These are phyloP conservation scores for Catocala fraxini DNA, from an alignment of 2,888 invertebrate species.

Conservation along the genomic window DNA sequence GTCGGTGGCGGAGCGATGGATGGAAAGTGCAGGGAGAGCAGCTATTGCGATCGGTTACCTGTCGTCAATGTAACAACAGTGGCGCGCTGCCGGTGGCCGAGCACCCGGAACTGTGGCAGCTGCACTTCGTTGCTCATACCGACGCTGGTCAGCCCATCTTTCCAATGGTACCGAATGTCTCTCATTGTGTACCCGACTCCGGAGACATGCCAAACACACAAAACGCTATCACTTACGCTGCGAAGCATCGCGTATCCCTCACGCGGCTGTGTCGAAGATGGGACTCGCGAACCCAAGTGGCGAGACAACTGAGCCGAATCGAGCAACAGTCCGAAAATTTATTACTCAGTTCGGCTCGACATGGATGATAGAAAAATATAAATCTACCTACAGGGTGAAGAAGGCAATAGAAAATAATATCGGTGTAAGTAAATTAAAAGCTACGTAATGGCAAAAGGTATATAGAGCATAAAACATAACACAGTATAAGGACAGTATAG, in stretches of 20 bases:
- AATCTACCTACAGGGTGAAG: slow-evolving; percentile 56
- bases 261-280: slow-evolving; percentile 64
- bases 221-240: slow-evolving; percentile 88
- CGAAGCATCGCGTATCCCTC: slow-evolving; percentile 74
- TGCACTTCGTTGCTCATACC: slow-evolving; percentile 98
- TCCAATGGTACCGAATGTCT: slow-evolving; percentile 99
- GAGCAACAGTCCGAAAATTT: slow-evolving; percentile 41
- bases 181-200: slow-evolving; percentile 99
- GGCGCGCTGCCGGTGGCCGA: slow-evolving; percentile 98
- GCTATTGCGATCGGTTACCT: slow-evolving; percentile 91
- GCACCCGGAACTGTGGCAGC: slow-evolving; percentile 98
- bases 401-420: slow-evolving; percentile 20
- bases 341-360: slow-evolving; percentile 58
- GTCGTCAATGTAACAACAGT: slow-evolving; percentile 98
- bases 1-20: slow-evolving; percentile 80
- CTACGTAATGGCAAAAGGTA: slow-evolving; percentile 1
- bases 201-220: slow-evolving; percentile 88
- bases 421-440: slow-evolving; percentile 9
- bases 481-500: slow-evolving; percentile 13
- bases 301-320: slow-evolving; percentile 63
- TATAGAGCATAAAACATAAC: slow-evolving; percentile 5
- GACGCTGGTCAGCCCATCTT: slow-evolving; percentile 96
- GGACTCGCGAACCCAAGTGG: slow-evolving; percentile 62
- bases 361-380: slow-evolving; percentile 81
- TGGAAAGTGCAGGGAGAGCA: slow-evolving; percentile 77